Evolutionary conservation across 2,888 invertebrate species (phyloP).

Genomic region (Eupelmus urozonus): DNA sequence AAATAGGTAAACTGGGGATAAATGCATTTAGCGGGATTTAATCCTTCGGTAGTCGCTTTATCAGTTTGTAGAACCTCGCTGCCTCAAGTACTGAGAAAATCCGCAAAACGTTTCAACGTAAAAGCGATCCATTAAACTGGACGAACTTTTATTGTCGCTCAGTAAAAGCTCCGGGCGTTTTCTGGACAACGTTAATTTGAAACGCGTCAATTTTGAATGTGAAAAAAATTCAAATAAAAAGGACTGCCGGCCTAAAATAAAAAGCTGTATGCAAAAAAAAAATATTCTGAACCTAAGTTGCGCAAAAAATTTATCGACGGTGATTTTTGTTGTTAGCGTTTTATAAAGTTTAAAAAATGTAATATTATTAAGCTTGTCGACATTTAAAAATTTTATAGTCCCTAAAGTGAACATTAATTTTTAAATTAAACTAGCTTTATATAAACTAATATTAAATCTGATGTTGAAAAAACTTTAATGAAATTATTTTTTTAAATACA

Average conservation of each 20-base stretch:
- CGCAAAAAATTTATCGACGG: no score
- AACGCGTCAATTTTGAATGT: neutral
- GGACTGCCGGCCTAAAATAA: neutral
- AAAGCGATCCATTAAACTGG: conserved; percentile 60
- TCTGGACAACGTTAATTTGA: neutral
- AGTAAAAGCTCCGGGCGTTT: conserved; percentile 1
- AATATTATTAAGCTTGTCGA: no score
- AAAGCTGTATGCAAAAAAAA: neutral
- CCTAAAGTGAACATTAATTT: no score
- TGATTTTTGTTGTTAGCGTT: no score
- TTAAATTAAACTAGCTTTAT: no score
- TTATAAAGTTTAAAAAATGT: no score
- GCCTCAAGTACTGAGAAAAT: conserved; percentile 33
- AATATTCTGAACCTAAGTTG: no score
- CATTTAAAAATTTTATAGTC: no score
- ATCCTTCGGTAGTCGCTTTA: neutral
- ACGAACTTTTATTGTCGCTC: conserved; percentile 33
- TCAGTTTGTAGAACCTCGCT: neutral
- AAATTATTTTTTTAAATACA: no score
- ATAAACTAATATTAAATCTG: no score
- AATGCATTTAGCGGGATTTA: neutral
- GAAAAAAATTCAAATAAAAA: neutral
- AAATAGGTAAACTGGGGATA: neutral
- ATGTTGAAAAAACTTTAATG: no score
- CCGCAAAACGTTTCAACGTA: conserved; percentile 61